phyloP scores from a whole-genome alignment of 2,113 vertebrate species.

The Gobius niger region DNA sequence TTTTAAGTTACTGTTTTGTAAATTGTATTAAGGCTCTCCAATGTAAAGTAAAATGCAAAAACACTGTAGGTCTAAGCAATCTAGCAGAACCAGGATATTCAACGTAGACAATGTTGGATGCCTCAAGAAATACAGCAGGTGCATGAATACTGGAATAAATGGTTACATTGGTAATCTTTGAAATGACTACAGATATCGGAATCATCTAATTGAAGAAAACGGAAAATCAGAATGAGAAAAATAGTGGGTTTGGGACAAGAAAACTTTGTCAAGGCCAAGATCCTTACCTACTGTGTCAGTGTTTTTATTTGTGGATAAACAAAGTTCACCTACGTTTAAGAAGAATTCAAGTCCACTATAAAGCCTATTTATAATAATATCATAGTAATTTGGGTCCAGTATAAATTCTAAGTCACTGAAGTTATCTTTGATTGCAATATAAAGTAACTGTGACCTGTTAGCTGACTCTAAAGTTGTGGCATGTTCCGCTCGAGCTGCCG shows the following conservation, averaged over 20 bases:
- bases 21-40: conserved; percentile 21
- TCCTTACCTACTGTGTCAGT: not conserved
- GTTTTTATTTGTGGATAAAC: not conserved
- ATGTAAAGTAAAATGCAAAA: conserved; percentile 40
- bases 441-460: not conserved
- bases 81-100: too few species aligned
- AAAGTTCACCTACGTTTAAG: too few species aligned
- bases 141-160: too few species aligned
- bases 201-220: too few species aligned
- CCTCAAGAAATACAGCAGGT: too few species aligned
- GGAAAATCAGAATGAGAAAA: conserved; percentile 51
- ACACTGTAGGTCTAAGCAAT: conserved; percentile 56
- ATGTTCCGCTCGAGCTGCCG: conserved; percentile 11
- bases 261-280: too few species aligned
- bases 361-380: too few species aligned
- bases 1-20: conserved; percentile 34
- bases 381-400: too few species aligned
- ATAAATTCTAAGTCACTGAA: not conserved
- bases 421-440: not conserved
- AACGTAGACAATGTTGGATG: too few species aligned
- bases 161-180: too few species aligned
- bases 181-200: too few species aligned
- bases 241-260: conserved; percentile 19
- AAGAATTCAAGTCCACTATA: too few species aligned
- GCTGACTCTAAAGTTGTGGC: conserved; percentile 10